Evolutionary conservation across 1,140 invertebrate genomes (phyloP), one percentile per base, ranked within the genome.

Genomic region (Drosophila bifasciata): DNA sequence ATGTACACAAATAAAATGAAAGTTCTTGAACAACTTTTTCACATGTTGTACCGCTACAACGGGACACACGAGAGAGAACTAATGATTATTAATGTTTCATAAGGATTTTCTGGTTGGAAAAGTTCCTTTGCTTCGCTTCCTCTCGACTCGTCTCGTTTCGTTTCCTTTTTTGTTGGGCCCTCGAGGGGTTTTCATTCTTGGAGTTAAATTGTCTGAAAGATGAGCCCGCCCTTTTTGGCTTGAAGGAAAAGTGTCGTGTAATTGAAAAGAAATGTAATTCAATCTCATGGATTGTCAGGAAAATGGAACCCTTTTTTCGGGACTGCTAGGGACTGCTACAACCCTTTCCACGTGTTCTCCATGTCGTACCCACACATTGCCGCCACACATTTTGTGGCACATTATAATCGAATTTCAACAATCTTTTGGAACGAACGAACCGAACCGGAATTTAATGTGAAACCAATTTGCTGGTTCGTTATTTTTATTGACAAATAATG

Each of bases 11-110:
- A 15, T 8, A 57, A 28, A 17, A 51, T 39, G 44, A 23, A 77
- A 59, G 45, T 52, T 76, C 66, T 60, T 52, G 59, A 60, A 52
- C 40, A 60, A 61, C 46, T 39, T 52, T 41, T 55, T 9, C 32
- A 32, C 25, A 17, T 49, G 16, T 68, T 32, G 45, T 62, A 55
- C n/a, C n/a, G n/a, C 61, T 63, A 60, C 64, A 75, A 55, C 40
- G 64, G 39, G 32, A 21, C 66, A 59, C 9, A 68, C 60, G 56
- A 74, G 63, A 74, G 63, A 69, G 53, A 59, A 81, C 73, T 85
- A 85, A 85, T 85, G 81, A 88, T 78, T 86, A 86, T 86, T 86
- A 86, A 86, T 86, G 78, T 73, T 36, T 76, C 49, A 61, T 78
- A 79, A 69, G 83, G 74, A 88, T 86, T 83, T 88, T 36, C 32